Base-by-base conservation (phyloP, 2,113 vertebrate species). In the Zosterops lateralis region DNA sequence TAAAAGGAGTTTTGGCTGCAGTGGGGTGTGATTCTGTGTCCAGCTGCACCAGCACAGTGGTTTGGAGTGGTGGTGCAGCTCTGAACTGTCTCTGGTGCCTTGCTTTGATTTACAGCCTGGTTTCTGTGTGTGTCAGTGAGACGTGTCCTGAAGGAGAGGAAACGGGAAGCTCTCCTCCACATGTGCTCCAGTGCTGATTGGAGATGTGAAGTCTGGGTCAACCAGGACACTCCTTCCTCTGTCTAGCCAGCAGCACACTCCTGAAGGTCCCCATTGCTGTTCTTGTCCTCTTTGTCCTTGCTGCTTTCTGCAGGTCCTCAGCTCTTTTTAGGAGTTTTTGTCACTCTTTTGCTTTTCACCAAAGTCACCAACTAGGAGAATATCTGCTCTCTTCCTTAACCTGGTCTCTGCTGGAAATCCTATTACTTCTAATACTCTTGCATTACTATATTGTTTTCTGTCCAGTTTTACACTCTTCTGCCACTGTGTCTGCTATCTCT, bases 21-120 rank as follows among this genome's bases (percentile, higher is more conserved):
- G 15, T 38, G 40, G 12, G 24, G 7, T 57, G 24, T 15, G 34
- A 36, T 78, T 53, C 36, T 42, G 19, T 70, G 56, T 58, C 56
- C 1, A 3, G 7, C 28, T 73, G 3, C 72, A 68, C 13, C 58
- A 73, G 42, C 26, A 2, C 13, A 0, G 60, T 0, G 0, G 2
- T 92, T 72, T 48, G 67, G 45, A 56, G 56, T 4, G 1, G 26
- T 25, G 29, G 9, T 21, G 25, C 47, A 45, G 32, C 74, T 86
- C 56, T 42, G 65, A 86, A 29, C 75, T 56, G 34, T 44, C 47
- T 81, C n/a, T 0, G 0, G 44, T 60, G 75, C 64, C 44, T 87
- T 5, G 28, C 64, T 95, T 85, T 83, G 60, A 77, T 88, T 88
- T 76, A 24, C 75, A 51, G 5, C 24, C 6, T 0, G 0, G 40